A percentile compares a stretch with the other conserved stretches of the same genome.
Conservation (phyloP, 2,113 vertebrate genomes). For the Emydocephalus ijimae region DNA sequence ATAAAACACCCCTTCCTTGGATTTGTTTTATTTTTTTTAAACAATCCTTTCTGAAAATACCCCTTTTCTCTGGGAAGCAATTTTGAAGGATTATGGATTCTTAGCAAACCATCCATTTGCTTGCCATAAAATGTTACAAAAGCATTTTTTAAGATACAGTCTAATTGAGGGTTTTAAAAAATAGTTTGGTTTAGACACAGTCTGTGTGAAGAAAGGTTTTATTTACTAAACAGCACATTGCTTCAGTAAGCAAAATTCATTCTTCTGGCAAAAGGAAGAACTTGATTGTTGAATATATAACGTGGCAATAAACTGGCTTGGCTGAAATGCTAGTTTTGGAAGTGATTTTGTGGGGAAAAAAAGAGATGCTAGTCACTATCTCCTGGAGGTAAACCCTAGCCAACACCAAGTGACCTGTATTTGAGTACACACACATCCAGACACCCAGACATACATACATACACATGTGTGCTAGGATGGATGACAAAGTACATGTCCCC, state of each 20-base stretch:
- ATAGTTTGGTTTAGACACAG: not conserved
- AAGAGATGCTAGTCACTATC: not conserved
- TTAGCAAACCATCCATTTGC: slow-evolving; percentile 30
- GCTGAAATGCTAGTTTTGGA: not conserved
- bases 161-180: slow-evolving; percentile 9
- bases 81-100: slow-evolving; percentile 11
- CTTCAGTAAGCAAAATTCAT: not conserved
- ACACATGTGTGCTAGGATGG: not conserved
- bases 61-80: not conserved
- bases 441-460: not conserved
- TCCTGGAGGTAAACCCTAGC: not conserved
- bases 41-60: not conserved
- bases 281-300: not conserved
- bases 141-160: not conserved
- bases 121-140: slow-evolving; percentile 33
- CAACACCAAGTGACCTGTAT: not conserved
- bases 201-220: not conserved
- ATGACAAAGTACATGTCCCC: not conserved
- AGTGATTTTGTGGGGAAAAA: not conserved
- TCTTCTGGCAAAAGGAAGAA: not conserved
- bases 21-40: not conserved
- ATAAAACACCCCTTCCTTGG: not conserved
- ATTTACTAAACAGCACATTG: not conserved
- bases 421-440: not conserved
- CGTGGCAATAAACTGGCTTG: not conserved